A percentile compares a stretch with the other conserved stretches of the same genome.
phyloP scores from a whole-genome alignment of 2,113 vertebrate genomes.

The Percina caprodes region DNA sequence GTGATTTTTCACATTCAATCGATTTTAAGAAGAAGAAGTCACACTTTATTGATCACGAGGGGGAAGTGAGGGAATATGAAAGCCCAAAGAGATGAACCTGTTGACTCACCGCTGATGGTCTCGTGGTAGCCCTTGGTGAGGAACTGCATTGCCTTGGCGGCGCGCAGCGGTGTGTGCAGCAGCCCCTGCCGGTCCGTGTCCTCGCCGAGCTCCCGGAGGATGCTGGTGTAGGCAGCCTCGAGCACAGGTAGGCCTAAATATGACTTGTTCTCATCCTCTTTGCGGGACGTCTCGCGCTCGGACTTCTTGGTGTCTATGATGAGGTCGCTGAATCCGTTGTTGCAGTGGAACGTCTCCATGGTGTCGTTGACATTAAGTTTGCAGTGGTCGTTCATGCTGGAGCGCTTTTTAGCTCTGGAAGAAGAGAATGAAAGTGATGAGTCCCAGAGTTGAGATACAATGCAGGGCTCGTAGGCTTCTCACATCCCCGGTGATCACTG shows the following conservation, averaged over 20 bases:
- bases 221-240: constrained; percentile 83
- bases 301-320: constrained; percentile 70
- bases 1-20: too few relatives aligned
- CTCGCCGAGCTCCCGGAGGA: constrained; percentile 85
- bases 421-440: background rate
- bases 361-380: constrained; percentile 62
- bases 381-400: constrained; percentile 70
- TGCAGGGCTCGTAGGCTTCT: background rate
- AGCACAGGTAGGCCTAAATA: constrained; percentile 63
- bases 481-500: background rate
- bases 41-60: too few relatives aligned
- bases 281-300: constrained; percentile 73
- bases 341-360: constrained; percentile 59
- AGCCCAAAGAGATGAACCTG: background rate
- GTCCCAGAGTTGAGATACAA: background rate
- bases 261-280: constrained; percentile 67
- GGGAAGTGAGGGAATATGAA: fast-evolving
- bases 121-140: constrained; percentile 89
- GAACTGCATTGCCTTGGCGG: constrained; percentile 88
- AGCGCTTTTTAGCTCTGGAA: background rate
- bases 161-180: constrained; percentile 84
- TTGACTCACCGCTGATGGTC: constrained; percentile 80
- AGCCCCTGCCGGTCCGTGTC: constrained; percentile 85
- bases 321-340: constrained; percentile 64
- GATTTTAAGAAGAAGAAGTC: too few relatives aligned